Evolutionary conservation across 2,888 invertebrate species (phyloP).

Genomic region (Peribatodes rhomboidaria): DNA sequence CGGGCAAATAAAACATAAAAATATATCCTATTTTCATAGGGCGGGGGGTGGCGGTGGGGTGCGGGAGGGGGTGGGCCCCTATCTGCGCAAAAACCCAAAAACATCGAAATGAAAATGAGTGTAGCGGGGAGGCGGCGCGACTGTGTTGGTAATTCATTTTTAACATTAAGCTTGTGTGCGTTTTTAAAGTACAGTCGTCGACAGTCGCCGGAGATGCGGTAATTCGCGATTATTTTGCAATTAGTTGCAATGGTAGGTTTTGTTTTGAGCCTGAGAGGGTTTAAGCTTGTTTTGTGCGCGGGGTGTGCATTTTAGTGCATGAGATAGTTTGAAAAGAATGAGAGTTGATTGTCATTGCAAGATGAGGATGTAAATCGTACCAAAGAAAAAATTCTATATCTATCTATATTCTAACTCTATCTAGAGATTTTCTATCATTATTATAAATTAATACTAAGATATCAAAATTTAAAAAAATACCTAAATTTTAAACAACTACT

Average conservation of each 20-base stretch:
- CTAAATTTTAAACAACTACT: too few species aligned
- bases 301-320: neutral
- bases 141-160: slow-evolving; percentile 87
- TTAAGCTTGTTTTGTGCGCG: neutral
- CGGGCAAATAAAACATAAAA: slow-evolving; percentile 87
- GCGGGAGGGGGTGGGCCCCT: slow-evolving; percentile 58
- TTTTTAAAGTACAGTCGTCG: slow-evolving; percentile 83
- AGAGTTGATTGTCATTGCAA: too few species aligned
- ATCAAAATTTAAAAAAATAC: too few species aligned
- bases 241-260: slow-evolving; percentile 25
- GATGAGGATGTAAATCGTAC: too few species aligned
- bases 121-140: slow-evolving; percentile 75
- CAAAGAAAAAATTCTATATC: too few species aligned
- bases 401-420: too few species aligned
- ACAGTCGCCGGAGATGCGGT: slow-evolving; percentile 45
- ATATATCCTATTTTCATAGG: slow-evolving; percentile 87
- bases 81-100: slow-evolving; percentile 87
- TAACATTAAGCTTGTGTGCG: slow-evolving; percentile 85
- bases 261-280: neutral
- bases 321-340: neutral
- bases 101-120: slow-evolving; percentile 87
- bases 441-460: too few species aligned
- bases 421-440: too few species aligned
- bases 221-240: slow-evolving; percentile 50
- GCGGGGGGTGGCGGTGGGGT: slow-evolving; percentile 68